A percentile compares a stretch with the other conserved stretches of the same genome.
Conservation (phyloP, 2,113 vertebrate genomes). For the Empidonax traillii region DNA sequence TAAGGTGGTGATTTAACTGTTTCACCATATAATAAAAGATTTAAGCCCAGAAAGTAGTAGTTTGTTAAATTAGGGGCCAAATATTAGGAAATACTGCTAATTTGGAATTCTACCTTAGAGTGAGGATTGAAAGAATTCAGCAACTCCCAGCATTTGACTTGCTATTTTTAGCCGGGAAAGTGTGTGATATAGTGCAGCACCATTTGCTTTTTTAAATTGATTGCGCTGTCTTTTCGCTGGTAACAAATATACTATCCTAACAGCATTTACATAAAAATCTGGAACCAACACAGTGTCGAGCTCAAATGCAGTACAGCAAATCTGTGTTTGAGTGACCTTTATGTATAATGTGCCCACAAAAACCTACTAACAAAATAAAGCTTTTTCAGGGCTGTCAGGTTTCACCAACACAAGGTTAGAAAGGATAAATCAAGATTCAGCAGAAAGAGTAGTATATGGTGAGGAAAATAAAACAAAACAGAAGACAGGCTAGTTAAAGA, state of each 20-base stretch:
- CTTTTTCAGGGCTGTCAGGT: slow-evolving; percentile 46
- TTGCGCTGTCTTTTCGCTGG: slow-evolving; percentile 17
- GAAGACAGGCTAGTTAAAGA: not conserved
- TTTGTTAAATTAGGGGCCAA: not conserved
- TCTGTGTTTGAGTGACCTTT: slow-evolving; percentile 42
- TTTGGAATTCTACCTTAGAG: not conserved
- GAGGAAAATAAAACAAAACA: not conserved
- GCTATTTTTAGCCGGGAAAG: slow-evolving; percentile 26
- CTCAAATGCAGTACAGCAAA: slow-evolving; percentile 52
- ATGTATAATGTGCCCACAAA: slow-evolving; percentile 2
- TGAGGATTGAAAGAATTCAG: not conserved
- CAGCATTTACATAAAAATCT: slow-evolving; percentile 58
- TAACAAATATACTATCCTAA: slow-evolving; percentile 57
- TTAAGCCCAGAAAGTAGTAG: not conserved
- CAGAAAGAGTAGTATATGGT: not conserved
- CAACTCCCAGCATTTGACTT: not conserved
- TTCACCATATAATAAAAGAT: not conserved
- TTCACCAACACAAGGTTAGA: slow-evolving; percentile 11
- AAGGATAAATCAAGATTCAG: slow-evolving; percentile 37
- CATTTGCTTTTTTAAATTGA: slow-evolving; percentile 25
- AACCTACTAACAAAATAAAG: slow-evolving; percentile 14
- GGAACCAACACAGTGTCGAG: slow-evolving; percentile 30
- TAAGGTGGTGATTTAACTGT: not conserved
- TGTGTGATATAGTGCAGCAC: slow-evolving; percentile 17
- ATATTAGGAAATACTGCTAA: not conserved